These are phyloP conservation scores for Listronotus bonariensis DNA, from an alignment of 1,140 invertebrate species.

Conservation along the genomic window DNA sequence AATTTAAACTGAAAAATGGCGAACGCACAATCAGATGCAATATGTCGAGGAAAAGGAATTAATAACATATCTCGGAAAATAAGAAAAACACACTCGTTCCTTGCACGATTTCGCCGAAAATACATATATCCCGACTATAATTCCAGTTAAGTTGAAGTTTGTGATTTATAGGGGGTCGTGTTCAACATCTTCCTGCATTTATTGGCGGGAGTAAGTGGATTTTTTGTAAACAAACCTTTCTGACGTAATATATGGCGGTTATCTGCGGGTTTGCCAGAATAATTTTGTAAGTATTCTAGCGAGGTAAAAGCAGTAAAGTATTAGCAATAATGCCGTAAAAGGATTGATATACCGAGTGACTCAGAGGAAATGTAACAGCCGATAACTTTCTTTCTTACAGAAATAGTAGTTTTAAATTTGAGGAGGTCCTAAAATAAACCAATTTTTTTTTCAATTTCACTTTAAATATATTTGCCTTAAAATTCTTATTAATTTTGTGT, in stretches of 20 bases:
- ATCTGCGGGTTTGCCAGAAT: conserved; percentile 8
- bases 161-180: conserved; percentile 31
- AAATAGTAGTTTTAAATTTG: too few species aligned
- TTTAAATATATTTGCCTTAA: too few species aligned
- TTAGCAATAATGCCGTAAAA: neutral
- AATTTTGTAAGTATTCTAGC: conserved; percentile 9
- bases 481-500: too few species aligned
- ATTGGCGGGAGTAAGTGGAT: conserved; percentile 32
- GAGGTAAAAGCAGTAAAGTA: conserved; percentile 4
- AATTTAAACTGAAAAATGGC: conserved; percentile 16
- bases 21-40: conserved; percentile 30
- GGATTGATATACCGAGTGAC: too few species aligned
- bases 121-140: conserved; percentile 29
- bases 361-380: too few species aligned
- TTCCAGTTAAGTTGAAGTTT: conserved; percentile 32
- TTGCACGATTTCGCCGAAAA: conserved; percentile 27
- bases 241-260: conserved; percentile 16
- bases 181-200: conserved; percentile 34
- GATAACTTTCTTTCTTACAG: too few species aligned
- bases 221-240: conserved; percentile 35
- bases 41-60: conserved; percentile 30
- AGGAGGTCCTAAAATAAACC: too few species aligned
- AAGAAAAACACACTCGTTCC: conserved; percentile 17
- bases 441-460: too few species aligned
- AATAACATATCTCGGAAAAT: conserved; percentile 30